Percentiles rank a stretch among this genome's conserved stretches.
Evolutionary conservation across 2,888 invertebrate species (phyloP).

Genomic region (Stratiomys singularior): DNA sequence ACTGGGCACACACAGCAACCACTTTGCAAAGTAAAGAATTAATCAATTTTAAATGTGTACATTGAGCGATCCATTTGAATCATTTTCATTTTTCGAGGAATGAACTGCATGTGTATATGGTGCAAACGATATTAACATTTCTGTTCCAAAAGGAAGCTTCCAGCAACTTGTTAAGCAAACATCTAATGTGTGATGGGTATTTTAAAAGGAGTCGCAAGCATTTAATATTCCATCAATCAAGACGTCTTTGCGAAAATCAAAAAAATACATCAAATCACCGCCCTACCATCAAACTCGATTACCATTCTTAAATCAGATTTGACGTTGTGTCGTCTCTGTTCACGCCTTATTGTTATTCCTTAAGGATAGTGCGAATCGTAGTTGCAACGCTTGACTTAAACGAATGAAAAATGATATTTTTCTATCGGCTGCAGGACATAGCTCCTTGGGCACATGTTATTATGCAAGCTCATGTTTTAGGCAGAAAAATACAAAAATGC

Average conservation of each 20-base stretch:
- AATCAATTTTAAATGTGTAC: neutral
- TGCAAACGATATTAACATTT: too few relatives aligned
- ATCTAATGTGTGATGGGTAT: too few relatives aligned
- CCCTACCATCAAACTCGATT: slow-evolving; percentile 18
- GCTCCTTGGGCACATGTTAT: slow-evolving; percentile 9
- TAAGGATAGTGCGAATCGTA: slow-evolving; percentile 11
- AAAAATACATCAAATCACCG: neutral
- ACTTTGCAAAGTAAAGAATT: slow-evolving; percentile 1
- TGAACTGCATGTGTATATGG: too few relatives aligned
- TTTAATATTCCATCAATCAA: slow-evolving; percentile 43
- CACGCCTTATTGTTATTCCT: slow-evolving; percentile 27
- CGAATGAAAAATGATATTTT: slow-evolving; percentile 46
- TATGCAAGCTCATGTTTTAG: slow-evolving; percentile 44
- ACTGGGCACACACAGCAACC: neutral
- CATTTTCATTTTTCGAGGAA: too few relatives aligned
- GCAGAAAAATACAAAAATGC: slow-evolving; percentile 36
- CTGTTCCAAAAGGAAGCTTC: too few relatives aligned
- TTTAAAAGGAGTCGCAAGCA: too few relatives aligned
- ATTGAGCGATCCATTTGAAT: too few relatives aligned
- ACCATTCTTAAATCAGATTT: slow-evolving; percentile 28
- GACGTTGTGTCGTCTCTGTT: slow-evolving; percentile 7
- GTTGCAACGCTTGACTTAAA: slow-evolving; percentile 42
- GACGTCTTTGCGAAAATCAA: neutral
- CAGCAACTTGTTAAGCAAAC: too few relatives aligned
- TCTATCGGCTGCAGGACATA: neutral